These are phyloP conservation scores for Notolabrus celidotus DNA, from an alignment of 2,797 vertebrate species.

Conservation along the genomic window DNA sequence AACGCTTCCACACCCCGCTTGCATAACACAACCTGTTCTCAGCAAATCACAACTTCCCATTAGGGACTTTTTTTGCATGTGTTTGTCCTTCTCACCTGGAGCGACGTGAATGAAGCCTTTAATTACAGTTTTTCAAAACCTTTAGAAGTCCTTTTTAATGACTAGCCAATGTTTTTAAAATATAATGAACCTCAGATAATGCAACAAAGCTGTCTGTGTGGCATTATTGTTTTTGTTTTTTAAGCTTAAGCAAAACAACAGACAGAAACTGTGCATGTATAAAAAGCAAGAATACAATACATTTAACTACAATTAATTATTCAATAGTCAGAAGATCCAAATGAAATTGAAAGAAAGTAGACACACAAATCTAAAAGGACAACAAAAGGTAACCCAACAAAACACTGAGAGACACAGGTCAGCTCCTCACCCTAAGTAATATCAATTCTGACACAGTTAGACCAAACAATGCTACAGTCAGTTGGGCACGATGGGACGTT, in stretches of 20 bases:
- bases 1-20: constrained; percentile 49
- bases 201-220: not conserved
- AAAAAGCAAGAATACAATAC: too few relatives aligned
- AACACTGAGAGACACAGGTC: not conserved
- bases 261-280: too few relatives aligned
- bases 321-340: not conserved
- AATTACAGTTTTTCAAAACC: too few relatives aligned
- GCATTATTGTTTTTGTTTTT: not conserved
- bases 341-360: not conserved
- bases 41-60: constrained; percentile 49
- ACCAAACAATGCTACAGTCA: too few relatives aligned
- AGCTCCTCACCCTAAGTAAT: not conserved
- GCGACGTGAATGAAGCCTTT: not conserved
- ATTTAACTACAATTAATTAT: too few relatives aligned
- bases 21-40: constrained; percentile 57
- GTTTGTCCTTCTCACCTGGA: constrained; percentile 12
- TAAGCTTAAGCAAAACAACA: not conserved
- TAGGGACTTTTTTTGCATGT: not conserved
- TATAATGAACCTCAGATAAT: not conserved
- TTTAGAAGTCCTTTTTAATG: too few relatives aligned
- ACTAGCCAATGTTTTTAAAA: not conserved
- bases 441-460: not conserved
- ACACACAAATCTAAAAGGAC: not conserved
- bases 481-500: too few relatives aligned
- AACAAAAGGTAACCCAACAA: not conserved